Percentiles rank a stretch among this genome's conserved stretches.
phyloP scores from a whole-genome alignment of 2,888 invertebrate genomes.

The Uloborus plumipes region DNA sequence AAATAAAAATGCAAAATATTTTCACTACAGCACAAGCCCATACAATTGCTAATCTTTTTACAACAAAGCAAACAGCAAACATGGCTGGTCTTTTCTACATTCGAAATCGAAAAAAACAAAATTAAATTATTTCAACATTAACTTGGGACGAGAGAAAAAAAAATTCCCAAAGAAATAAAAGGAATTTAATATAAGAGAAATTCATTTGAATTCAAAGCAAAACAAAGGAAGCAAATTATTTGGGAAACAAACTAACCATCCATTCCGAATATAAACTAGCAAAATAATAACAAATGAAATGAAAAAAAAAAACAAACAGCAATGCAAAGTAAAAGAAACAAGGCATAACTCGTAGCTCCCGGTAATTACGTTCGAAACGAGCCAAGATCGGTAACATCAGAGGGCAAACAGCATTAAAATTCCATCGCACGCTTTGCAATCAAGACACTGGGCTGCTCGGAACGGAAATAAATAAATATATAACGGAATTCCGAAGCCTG shows the following conservation, averaged over 20 bases:
- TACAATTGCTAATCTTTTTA: too few species aligned
- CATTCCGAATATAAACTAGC: neutral
- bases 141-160: too few species aligned
- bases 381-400: neutral
- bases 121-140: too few species aligned
- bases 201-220: neutral
- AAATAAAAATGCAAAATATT: too few species aligned
- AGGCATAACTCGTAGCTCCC: slow-evolving; percentile 2
- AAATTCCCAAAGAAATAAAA: too few species aligned
- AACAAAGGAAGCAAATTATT: neutral
- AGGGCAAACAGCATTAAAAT: slow-evolving; percentile 20
- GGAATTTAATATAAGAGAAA: too few species aligned
- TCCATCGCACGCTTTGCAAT: slow-evolving; percentile 13
- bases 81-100: too few species aligned
- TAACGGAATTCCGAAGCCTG: neutral
- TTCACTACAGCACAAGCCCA: too few species aligned
- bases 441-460: neutral
- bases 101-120: too few species aligned
- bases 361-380: slow-evolving; percentile 33
- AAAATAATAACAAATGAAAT: neutral
- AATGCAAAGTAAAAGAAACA: neutral
- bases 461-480: neutral
- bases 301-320: neutral
- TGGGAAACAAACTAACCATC: neutral
- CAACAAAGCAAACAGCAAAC: too few species aligned